Evolutionary conservation across 2,888 invertebrate species (phyloP), one percentile per base, ranked within the genome.

Genomic region (Catotricha subobsoleta): DNA sequence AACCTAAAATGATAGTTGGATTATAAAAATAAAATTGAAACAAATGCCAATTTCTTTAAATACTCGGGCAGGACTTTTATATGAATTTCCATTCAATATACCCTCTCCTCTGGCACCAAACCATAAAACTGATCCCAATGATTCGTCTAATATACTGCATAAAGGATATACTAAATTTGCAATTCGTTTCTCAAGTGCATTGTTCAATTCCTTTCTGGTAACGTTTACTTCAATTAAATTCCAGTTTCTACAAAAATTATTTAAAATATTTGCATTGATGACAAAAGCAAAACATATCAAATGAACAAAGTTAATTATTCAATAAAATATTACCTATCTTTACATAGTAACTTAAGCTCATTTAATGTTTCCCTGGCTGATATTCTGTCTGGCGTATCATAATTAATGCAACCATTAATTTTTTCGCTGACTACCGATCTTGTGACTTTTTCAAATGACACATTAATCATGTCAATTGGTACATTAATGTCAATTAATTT

Each of bases 81-180:
- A 53, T 3, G 13, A n/a, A 10, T 30, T 18, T 3, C 29, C 45
- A 34, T 46, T 43, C n/a, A 44, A 48, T 37, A 41, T 42, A 9
- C 76, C 80, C 46, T 64, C 54, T 3, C 80, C 91, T 52, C 79
- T 67, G 36, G 88, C 77, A 19, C 95, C 95, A 71, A 97, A 98
- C 94, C 95, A 98, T 35, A 87, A 66, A n/a, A 86, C 94, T 57
- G 83, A 84, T 1, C 95, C 97, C 39, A 98, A 70, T 54, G 91
- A 92, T 60, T 98, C 97, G 66, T 98, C 98, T 37, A 98, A 63
- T 44, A 98, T 76, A 2, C 90, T 87, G 48, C 73, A 68, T 41
- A 83, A 68, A 0, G 98, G 98, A 60, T 79, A 76, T 34, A 95
- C 75, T 44, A 95, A 68, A 59, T 87, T 73, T 27, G 72, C 70